Evolutionary conservation across 2,888 invertebrate species (phyloP).

Genomic region (Mimas tiliae): DNA sequence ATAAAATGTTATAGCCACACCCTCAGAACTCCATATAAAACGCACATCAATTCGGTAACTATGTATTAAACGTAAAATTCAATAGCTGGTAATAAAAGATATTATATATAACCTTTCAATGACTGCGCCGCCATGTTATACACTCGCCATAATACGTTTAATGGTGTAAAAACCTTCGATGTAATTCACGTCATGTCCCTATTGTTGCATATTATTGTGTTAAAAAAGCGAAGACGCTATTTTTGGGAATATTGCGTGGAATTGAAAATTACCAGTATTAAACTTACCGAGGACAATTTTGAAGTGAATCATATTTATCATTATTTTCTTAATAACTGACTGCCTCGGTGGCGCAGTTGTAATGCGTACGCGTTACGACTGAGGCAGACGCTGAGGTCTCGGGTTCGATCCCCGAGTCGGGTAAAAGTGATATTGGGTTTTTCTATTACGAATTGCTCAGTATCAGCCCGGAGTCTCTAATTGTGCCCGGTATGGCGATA

Average conservation of each 20-base stretch:
- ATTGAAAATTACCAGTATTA: too few species aligned
- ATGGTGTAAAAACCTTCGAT: background rate
- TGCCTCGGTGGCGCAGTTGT: too few species aligned
- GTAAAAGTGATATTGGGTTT: too few species aligned
- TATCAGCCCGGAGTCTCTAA: too few species aligned
- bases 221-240: background rate
- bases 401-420: too few species aligned
- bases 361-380: too few species aligned
- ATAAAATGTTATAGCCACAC: background rate
- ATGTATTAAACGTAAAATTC: background rate
- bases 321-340: too few species aligned
- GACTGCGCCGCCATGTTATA: slow-evolving; percentile 12
- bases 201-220: background rate
- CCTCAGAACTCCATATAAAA: background rate
- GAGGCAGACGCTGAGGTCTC: too few species aligned
- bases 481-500: too few species aligned
- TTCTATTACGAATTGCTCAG: too few species aligned
- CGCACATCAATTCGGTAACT: background rate
- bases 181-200: background rate
- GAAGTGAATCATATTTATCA: too few species aligned
- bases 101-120: slow-evolving; percentile 32
- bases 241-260: background rate
- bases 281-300: too few species aligned
- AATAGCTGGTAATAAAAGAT: slow-evolving; percentile 13
- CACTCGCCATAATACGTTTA: background rate